phyloP scores from a whole-genome alignment of 2,113 vertebrate genomes.

The Barbus barbus region DNA sequence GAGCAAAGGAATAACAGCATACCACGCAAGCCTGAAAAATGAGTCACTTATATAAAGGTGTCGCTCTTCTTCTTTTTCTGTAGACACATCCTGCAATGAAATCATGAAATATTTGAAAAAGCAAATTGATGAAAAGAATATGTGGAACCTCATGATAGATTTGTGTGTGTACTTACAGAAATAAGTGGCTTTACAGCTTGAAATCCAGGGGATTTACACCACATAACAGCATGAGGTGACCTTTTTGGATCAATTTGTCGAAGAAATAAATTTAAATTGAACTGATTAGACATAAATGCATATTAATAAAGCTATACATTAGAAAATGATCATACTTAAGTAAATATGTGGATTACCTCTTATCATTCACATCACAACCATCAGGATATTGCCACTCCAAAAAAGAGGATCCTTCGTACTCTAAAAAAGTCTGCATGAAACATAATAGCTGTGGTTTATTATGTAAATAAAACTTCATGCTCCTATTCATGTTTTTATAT shows the following conservation, averaged over 20 bases:
- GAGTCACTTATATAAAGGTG: not conserved
- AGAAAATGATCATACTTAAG: not conserved
- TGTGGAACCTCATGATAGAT: not conserved
- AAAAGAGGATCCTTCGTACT: not conserved
- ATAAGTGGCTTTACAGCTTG: not conserved
- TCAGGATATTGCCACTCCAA: not conserved
- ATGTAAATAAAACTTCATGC: not conserved
- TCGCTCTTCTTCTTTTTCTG: not conserved
- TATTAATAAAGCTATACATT: not conserved
- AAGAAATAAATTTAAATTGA: not conserved
- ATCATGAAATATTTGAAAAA: not conserved
- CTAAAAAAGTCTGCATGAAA: not conserved
- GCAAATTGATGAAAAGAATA: not conserved
- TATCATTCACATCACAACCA: not conserved
- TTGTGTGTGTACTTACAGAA: not conserved
- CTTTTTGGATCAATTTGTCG: not conserved
- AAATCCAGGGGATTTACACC: not conserved
- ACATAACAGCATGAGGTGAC: not conserved
- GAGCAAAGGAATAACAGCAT: not conserved
- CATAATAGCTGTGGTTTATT: not conserved
- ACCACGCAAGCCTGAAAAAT: constrained; percentile 1
- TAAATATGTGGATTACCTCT: not conserved
- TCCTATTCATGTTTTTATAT: not conserved
- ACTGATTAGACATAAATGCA: not conserved
- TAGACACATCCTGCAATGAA: not conserved